Conservation (phyloP, 1,140 invertebrate species). For the Aphidius ervi region DNA sequence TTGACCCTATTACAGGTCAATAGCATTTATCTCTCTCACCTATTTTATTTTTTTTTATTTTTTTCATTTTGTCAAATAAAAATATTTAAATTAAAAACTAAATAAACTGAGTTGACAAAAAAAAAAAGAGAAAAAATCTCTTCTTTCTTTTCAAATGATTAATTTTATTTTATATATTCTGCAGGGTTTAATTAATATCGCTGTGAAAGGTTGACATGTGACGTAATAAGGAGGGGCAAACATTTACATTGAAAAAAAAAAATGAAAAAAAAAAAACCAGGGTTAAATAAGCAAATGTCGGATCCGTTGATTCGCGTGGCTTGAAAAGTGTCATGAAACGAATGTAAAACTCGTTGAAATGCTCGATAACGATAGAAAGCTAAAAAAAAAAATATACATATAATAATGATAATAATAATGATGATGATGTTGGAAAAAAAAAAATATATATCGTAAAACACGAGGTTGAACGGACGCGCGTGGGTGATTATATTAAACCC, state of each 20-base stretch:
- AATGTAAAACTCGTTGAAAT: constrained; percentile 48
- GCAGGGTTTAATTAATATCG: constrained; percentile 16
- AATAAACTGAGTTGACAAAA: too few species aligned
- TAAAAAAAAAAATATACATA: constrained; percentile 1
- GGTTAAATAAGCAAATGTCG: constrained; percentile 6
- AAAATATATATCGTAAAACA: constrained; percentile 1
- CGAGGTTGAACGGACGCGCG: constrained; percentile 1
- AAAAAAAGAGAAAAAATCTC: too few species aligned
- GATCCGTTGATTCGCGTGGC: constrained; percentile 31
- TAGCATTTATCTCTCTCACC: not conserved
- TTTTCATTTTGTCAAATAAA: not conserved
- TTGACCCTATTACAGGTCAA: constrained; percentile 6
- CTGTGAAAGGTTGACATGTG: constrained; percentile 12
- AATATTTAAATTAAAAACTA: constrained; percentile 1
- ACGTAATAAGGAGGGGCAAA: not conserved
- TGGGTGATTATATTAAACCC: constrained; percentile 14
- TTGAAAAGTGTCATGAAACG: constrained; percentile 46
- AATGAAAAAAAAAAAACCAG: constrained; percentile 10
- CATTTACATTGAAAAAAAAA: constrained; percentile 1
- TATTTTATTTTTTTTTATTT: too few species aligned
- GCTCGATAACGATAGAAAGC: constrained; percentile 40
- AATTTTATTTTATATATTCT: not conserved
- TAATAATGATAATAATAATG: not conserved
- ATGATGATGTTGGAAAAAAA: not conserved
- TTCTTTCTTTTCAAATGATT: too few species aligned